Evolutionary conservation across 2,888 invertebrate genomes (phyloP).

Genomic region (Ectemnius cavifrons): DNA sequence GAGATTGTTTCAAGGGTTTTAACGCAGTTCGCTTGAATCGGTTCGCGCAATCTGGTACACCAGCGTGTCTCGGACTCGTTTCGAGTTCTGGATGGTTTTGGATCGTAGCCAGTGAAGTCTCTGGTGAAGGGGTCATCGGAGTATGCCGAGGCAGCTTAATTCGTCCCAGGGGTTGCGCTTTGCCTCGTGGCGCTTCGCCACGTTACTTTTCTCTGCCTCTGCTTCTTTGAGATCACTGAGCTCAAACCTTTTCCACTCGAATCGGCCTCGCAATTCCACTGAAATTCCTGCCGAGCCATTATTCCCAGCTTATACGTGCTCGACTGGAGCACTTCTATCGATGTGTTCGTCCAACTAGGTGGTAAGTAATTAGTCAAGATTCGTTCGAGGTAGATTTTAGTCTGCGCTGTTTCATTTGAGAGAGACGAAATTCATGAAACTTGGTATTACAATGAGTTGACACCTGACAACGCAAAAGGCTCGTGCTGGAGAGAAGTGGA

Average conservation of each 20-base stretch:
- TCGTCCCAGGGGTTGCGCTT: conserved; percentile 10
- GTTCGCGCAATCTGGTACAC: conserved; percentile 20
- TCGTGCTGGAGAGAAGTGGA: not conserved
- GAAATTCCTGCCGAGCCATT: not conserved
- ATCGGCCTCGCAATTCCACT: not conserved
- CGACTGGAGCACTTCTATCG: no score
- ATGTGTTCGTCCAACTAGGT: no score
- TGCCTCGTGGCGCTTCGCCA: not conserved
- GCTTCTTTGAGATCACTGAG: not conserved
- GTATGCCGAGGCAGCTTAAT: conserved; percentile 29
- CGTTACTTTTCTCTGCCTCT: not conserved
- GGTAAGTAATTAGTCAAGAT: no score
- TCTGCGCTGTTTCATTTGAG: no score
- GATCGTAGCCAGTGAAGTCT: conserved; percentile 26
- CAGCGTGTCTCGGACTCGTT: conserved; percentile 20
- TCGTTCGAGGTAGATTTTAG: no score
- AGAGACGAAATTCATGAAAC: no score
- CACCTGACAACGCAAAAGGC: not conserved
- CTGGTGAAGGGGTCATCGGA: conserved; percentile 26
- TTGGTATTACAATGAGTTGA: no score
- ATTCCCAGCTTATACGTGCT: not conserved
- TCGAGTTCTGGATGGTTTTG: conserved; percentile 25
- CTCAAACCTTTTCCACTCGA: not conserved
- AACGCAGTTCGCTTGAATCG: conserved; percentile 16
- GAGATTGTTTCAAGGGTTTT: no score